Conservation (phyloP, 2,797 vertebrate genomes). For the Bradypus variegatus region DNA sequence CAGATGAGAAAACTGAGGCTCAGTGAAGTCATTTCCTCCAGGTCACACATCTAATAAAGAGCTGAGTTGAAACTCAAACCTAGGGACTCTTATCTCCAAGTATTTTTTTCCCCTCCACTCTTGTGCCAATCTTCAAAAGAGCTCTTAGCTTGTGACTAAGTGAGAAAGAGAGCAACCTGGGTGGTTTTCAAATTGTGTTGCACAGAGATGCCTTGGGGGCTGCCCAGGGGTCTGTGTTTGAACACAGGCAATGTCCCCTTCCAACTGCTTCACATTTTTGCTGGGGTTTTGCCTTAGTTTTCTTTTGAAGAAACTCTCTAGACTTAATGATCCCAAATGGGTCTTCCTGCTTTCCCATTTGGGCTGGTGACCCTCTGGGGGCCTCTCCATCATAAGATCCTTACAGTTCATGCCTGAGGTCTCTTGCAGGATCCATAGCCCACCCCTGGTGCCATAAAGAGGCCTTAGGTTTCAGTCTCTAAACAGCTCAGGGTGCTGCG, state of each 20-base stretch:
- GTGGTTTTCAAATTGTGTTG: not conserved
- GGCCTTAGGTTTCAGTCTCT: not conserved
- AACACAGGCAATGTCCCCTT: not conserved
- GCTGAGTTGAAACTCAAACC: not conserved
- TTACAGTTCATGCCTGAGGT: not conserved
- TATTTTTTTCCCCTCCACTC: not conserved
- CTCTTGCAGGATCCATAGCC: not conserved
- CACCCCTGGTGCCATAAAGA: not conserved
- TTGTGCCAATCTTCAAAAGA: not conserved
- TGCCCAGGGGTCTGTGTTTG: not conserved
- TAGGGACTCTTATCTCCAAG: not conserved
- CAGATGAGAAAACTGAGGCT: not conserved
- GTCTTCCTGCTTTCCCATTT: not conserved
- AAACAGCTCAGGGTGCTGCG: not conserved
- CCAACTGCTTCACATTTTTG: not conserved
- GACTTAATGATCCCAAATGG: not conserved
- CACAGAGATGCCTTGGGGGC: not conserved
- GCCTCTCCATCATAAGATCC: not conserved
- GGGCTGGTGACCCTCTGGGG: not conserved
- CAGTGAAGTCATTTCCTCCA: not conserved
- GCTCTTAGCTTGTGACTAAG: too few relatives aligned
- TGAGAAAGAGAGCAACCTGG: not conserved
- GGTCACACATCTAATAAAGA: not conserved
- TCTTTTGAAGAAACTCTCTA: not conserved
- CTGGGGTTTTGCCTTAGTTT: not conserved